Percentiles rank a stretch among this genome's conserved stretches.
phyloP scores from a whole-genome alignment of 2,888 invertebrate species.

The Cryptophagus acutangulus region DNA sequence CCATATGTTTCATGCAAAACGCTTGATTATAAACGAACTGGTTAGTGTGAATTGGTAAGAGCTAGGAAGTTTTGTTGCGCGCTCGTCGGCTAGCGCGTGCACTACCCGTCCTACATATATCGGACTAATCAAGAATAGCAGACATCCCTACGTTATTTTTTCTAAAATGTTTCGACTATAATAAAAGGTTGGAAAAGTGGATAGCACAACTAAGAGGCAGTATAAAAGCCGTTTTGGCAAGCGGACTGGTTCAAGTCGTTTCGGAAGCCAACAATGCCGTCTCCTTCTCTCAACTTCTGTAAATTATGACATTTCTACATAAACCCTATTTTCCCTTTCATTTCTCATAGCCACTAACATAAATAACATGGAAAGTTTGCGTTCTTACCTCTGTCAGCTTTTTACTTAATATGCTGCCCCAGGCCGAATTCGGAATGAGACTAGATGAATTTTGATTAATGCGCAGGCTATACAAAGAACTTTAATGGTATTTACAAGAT shows the following conservation, averaged over 20 bases:
- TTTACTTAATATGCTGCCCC: conserved; percentile 19
- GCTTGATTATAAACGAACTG: too few relatives aligned
- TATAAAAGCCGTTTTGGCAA: conserved; percentile 27
- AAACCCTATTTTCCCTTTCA: conserved; percentile 44
- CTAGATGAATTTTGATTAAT: too few relatives aligned
- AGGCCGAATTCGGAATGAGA: too few relatives aligned
- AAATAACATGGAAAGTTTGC: conserved; percentile 30
- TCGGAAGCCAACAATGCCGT: conserved; percentile 33
- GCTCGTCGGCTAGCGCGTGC: too few relatives aligned
- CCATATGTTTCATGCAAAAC: too few relatives aligned
- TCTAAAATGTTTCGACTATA: conserved; percentile 26
- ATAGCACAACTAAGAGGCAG: conserved; percentile 23
- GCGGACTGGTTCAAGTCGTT: conserved; percentile 31
- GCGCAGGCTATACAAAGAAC: too few relatives aligned
- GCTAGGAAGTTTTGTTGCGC: too few relatives aligned
- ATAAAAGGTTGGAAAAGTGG: conserved; percentile 23
- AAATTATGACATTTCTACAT: conserved; percentile 40
- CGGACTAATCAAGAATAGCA: too few relatives aligned
- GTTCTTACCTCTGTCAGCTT: conserved; percentile 21
- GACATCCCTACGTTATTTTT: too few relatives aligned
- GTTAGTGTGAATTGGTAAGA: too few relatives aligned
- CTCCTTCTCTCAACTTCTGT: conserved; percentile 29
- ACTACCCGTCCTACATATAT: too few relatives aligned
- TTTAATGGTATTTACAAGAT: too few relatives aligned
- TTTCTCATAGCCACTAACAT: conserved; percentile 41